Evolutionary conservation across 2,113 vertebrate species (phyloP).

Genomic region (Myotis brandtii): DNA sequence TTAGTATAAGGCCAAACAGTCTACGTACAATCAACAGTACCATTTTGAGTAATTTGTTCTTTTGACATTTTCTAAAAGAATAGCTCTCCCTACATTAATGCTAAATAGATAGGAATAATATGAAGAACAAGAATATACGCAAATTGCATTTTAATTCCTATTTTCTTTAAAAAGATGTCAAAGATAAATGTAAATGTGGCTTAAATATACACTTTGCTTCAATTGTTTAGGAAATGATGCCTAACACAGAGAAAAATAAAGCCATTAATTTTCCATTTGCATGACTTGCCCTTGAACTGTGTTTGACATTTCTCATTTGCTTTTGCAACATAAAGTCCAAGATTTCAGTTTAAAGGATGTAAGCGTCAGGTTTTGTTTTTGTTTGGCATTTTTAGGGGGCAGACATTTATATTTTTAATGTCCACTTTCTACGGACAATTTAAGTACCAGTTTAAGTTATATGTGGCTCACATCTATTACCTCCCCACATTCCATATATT

Average conservation of each 20-base stretch:
- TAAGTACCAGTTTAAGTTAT: not conserved
- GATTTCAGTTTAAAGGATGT: conserved; percentile 57
- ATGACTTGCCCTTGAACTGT: conserved; percentile 79
- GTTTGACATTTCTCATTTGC: conserved; percentile 72
- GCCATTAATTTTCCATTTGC: conserved; percentile 81
- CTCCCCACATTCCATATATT: not conserved
- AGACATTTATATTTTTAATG: conserved; percentile 30
- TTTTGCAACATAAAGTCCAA: conserved; percentile 68
- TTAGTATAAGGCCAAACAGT: conserved; percentile 71
- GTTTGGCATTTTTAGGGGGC: not conserved
- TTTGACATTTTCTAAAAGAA: conserved; percentile 76
- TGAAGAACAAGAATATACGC: conserved; percentile 66
- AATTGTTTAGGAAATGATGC: conserved; percentile 76
- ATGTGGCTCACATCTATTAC: not conserved
- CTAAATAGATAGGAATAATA: conserved; percentile 76
- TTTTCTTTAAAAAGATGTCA: conserved; percentile 78
- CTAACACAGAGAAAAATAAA: conserved; percentile 75
- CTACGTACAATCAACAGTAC: conserved; percentile 51
- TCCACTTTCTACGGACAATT: not conserved
- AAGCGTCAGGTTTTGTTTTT: not conserved
- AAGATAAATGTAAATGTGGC: conserved; percentile 72
- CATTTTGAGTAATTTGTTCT: conserved; percentile 79
- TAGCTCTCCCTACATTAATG: conserved; percentile 71
- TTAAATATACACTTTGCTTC: conserved; percentile 72
- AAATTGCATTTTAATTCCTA: conserved; percentile 78